A percentile compares a stretch with the other conserved stretches of the same genome.
Evolutionary conservation across 2,113 vertebrate species (phyloP).

Genomic region (Microtus ochrogaster): DNA sequence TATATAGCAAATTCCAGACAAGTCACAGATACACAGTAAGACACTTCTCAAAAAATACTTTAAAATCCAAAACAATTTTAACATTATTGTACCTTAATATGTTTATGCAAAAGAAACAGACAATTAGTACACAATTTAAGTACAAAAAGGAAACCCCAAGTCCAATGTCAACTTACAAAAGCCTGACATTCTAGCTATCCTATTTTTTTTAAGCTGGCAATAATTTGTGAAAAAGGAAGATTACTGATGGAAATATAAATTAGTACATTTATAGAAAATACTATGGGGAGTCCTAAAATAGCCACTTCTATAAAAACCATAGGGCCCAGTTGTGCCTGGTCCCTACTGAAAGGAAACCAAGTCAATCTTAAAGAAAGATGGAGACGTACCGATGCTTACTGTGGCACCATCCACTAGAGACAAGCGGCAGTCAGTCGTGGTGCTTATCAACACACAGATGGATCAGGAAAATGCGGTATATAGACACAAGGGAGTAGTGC

Average conservation of each 20-base stretch:
- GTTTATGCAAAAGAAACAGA: not conserved
- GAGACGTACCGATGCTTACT: not conserved
- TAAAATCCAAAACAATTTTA: not conserved
- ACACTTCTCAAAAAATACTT: not conserved
- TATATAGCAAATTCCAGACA: not conserved
- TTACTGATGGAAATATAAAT: not conserved
- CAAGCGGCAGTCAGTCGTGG: not conserved
- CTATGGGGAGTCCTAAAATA: not conserved
- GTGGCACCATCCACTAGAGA: too few species aligned
- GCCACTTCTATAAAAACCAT: not conserved
- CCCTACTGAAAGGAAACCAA: not conserved
- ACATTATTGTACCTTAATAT: not conserved
- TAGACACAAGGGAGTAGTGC: not conserved
- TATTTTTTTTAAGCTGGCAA: not conserved
- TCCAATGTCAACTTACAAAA: not conserved
- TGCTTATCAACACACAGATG: not conserved
- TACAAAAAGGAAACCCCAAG: not conserved
- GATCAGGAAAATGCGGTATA: not conserved
- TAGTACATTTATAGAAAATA: not conserved
- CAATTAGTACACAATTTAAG: not conserved
- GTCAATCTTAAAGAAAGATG: not conserved
- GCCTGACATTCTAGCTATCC: not conserved
- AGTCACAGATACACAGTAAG: not conserved
- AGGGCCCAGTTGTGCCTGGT: not conserved
- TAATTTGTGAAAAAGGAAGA: not conserved